phyloP scores from a whole-genome alignment of 2,888 invertebrate species.

The Leptothorax acervorum region DNA sequence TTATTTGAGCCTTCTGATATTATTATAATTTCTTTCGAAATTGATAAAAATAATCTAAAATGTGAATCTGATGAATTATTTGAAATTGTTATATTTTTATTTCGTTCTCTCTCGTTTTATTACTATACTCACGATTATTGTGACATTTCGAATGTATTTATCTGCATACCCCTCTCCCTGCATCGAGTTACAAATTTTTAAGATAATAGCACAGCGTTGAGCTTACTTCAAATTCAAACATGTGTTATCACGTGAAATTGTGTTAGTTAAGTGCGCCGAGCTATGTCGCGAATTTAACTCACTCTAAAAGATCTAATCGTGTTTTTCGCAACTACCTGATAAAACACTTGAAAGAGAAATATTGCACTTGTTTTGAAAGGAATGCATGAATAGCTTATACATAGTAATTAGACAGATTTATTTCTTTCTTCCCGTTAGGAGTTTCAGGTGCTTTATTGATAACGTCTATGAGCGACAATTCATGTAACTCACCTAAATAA shows the following conservation, averaged over 20 bases:
- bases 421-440: conserved; percentile 60
- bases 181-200: background rate
- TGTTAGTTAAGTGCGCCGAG: conserved; percentile 1
- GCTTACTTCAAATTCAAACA: background rate
- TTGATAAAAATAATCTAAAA: background rate
- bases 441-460: conserved; percentile 68
- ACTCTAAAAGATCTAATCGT: conserved; percentile 25
- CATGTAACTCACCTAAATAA: conserved; percentile 51
- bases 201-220: background rate
- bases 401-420: conserved; percentile 66
- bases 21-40: background rate
- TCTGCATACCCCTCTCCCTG: too few species aligned
- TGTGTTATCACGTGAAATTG: conserved; percentile 14
- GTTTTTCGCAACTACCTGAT: conserved; percentile 4
- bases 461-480: conserved; percentile 66
- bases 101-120: background rate
- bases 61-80: background rate
- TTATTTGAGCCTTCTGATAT: too few species aligned
- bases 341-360: conserved; percentile 27
- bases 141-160: background rate
- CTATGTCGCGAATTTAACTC: conserved; percentile 17
- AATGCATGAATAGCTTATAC: background rate
- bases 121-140: background rate
- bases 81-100: conserved; percentile 1
- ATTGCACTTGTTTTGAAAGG: conserved; percentile 19